Percentiles rank a stretch among this genome's conserved stretches.
phyloP scores from a whole-genome alignment of 2,113 vertebrate genomes.

The Pluvianellus socialis region DNA sequence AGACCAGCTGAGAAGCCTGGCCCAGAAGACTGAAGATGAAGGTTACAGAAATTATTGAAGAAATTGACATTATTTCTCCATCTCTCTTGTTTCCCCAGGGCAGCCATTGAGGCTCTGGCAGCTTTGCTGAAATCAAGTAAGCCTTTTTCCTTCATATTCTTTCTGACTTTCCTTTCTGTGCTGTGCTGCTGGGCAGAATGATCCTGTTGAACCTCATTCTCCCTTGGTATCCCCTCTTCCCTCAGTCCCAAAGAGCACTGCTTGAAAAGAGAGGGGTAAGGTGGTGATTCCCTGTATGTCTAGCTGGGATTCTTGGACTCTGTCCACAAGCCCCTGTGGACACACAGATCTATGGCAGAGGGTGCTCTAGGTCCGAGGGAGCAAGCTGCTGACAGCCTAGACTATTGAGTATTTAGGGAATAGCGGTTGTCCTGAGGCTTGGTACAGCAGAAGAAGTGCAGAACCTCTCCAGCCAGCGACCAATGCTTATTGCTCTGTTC shows the following conservation, averaged over 20 bases:
- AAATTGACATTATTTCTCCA: slow-evolving; percentile 52
- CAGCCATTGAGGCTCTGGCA: slow-evolving; percentile 84
- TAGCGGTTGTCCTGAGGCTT: not conserved
- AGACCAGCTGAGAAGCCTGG: not conserved
- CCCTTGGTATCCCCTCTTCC: not conserved
- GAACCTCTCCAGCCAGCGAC: not conserved
- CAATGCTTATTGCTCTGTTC: not conserved
- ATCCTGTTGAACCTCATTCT: not conserved
- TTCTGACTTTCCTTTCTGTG: not conserved
- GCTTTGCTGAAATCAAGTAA: slow-evolving; percentile 93
- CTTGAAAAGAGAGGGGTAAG: not conserved
- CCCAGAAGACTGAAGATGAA: slow-evolving; percentile 35
- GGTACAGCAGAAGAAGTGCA: not conserved
- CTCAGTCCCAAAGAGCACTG: not conserved
- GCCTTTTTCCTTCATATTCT: slow-evolving; percentile 55
- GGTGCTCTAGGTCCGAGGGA: not conserved
- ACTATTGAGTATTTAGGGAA: not conserved
- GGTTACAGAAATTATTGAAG: slow-evolving; percentile 47
- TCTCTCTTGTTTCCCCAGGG: slow-evolving; percentile 79
- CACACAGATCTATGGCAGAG: not conserved
- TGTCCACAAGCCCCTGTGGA: not conserved
- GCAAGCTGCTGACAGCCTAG: not conserved
- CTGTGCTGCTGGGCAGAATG: not conserved
- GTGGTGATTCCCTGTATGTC: not conserved
- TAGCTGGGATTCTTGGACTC: not conserved